These are phyloP conservation scores for Campylorhamphus procurvoides DNA, from an alignment of 2,113 vertebrate genomes.

Conservation along the genomic window DNA sequence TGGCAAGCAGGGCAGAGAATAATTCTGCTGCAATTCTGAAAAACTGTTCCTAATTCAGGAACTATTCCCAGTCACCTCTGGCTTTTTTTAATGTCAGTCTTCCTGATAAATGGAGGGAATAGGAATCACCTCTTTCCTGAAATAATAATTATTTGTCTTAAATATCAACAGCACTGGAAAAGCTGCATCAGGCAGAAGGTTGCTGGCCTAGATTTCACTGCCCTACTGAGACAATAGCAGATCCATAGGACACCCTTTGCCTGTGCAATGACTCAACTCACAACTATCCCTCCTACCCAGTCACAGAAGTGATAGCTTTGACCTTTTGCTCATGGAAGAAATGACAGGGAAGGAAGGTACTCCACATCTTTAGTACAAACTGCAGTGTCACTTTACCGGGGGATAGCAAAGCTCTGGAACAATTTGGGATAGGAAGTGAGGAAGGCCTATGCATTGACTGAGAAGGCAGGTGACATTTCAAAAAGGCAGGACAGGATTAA, in stretches of 20 bases:
- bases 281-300: conserved; percentile 24
- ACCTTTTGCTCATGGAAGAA: conserved; percentile 57
- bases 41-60: neutral
- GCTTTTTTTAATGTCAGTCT: neutral
- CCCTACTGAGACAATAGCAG: neutral
- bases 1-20: neutral
- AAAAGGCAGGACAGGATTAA: conserved; percentile 35
- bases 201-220: neutral
- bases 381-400: conserved; percentile 13
- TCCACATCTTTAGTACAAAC: neutral
- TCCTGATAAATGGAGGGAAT: neutral
- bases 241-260: neutral
- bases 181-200: neutral
- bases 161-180: neutral
- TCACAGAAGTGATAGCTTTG: conserved; percentile 21
- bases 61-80: neutral
- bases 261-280: neutral
- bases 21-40: neutral
- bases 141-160: conserved; percentile 27
- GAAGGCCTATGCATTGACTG: neutral
- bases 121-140: conserved; percentile 20
- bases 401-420: neutral
- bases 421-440: conserved; percentile 22
- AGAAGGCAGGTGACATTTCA: conserved; percentile 21
- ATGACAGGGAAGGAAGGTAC: conserved; percentile 15